These are phyloP conservation scores for Unio delphinus DNA, from an alignment of 2,888 invertebrate genomes.

Conservation along the genomic window DNA sequence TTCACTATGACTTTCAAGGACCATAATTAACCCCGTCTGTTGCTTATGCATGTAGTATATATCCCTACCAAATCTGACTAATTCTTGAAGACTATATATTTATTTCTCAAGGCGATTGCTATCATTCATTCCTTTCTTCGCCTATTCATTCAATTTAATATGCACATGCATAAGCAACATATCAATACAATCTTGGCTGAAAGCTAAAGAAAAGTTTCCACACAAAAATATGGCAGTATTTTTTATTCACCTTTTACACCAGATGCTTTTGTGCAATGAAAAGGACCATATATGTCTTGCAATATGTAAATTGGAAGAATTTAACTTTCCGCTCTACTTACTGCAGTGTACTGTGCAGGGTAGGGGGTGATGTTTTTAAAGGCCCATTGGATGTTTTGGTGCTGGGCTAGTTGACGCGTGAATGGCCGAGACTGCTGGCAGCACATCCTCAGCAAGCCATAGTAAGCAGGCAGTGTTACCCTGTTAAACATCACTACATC, in stretches of 20 bases:
- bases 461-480: slow-evolving; percentile 88
- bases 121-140: too few relatives aligned
- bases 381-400: slow-evolving; percentile 97
- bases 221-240: too few relatives aligned
- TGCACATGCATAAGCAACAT: too few relatives aligned
- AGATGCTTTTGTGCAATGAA: background rate
- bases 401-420: slow-evolving; percentile 88
- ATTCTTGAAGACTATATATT: too few relatives aligned
- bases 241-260: background rate
- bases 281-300: background rate
- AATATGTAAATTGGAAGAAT: background rate
- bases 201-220: too few relatives aligned
- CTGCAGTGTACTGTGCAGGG: slow-evolving; percentile 90
- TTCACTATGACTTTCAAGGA: too few relatives aligned
- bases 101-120: too few relatives aligned
- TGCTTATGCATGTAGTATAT: too few relatives aligned
- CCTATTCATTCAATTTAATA: too few relatives aligned
- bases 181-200: too few relatives aligned
- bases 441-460: slow-evolving; percentile 87
- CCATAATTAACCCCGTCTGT: too few relatives aligned
- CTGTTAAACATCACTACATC: slow-evolving; percentile 95
- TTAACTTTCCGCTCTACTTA: slow-evolving; percentile 31
- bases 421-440: slow-evolving; percentile 90
- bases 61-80: too few relatives aligned
- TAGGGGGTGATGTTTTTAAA: slow-evolving; percentile 97